These are phyloP conservation scores for Perizoma flavofasciatum DNA, from an alignment of 2,888 invertebrate genomes.

Conservation along the genomic window DNA sequence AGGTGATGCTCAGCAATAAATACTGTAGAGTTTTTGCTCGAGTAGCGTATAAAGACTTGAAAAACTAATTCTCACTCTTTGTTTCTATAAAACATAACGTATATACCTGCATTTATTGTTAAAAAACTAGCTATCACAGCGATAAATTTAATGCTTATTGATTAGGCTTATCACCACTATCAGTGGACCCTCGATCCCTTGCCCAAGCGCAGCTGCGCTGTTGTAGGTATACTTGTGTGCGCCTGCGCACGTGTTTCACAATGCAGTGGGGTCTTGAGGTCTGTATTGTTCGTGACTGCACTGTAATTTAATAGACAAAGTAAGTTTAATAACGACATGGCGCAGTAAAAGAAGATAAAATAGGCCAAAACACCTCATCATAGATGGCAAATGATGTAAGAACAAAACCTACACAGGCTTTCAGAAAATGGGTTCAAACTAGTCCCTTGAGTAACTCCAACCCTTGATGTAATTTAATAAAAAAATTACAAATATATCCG, in stretches of 20 bases:
- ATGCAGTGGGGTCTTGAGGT: conserved; percentile 14
- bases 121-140: conserved; percentile 7
- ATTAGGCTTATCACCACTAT: conserved; percentile 17
- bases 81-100: background rate
- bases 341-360: conserved; percentile 1
- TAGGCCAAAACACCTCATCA: conserved; percentile 10
- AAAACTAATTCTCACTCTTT: no score
- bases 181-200: conserved; percentile 29
- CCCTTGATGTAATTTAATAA: no score
- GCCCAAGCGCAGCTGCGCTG: conserved; percentile 48
- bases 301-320: conserved; percentile 3
- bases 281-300: conserved; percentile 18
- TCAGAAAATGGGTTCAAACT: background rate
- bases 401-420: background rate
- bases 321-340: background rate
- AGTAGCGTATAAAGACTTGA: no score
- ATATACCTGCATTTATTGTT: background rate
- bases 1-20: no score
- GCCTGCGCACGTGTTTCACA: conserved; percentile 23
- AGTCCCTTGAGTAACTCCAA: background rate
- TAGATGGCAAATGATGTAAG: background rate
- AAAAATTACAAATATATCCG: no score
- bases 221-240: background rate
- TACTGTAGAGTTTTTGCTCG: no score
- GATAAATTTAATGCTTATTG: conserved; percentile 14